phyloP scores from a whole-genome alignment of 2,113 vertebrate species.

The Clarias magur region DNA sequence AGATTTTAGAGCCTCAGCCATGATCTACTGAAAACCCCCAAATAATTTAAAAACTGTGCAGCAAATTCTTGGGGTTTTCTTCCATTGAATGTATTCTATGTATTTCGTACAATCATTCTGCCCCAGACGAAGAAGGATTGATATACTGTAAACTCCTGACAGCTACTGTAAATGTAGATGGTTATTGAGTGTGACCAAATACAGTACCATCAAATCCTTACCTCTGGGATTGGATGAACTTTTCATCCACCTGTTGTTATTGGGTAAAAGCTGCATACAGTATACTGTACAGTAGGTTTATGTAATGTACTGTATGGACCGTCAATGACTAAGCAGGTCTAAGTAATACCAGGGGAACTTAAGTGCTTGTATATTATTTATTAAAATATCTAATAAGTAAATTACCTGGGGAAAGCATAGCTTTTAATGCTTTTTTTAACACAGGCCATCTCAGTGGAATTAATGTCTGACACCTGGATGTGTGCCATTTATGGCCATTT shows the following conservation, averaged over 20 bases:
- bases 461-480: neutral
- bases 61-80: too few relatives aligned
- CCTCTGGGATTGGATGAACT: neutral
- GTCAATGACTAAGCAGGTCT: neutral
- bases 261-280: neutral
- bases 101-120: too few relatives aligned
- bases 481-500: neutral
- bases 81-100: too few relatives aligned
- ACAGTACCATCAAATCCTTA: neutral
- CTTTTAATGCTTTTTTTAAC: neutral
- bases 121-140: too few relatives aligned
- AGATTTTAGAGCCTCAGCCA: too few relatives aligned
- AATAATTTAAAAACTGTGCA: too few relatives aligned
- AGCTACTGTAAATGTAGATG: neutral
- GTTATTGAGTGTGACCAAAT: neutral
- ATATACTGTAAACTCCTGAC: too few relatives aligned
- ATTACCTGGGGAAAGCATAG: neutral
- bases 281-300: neutral
- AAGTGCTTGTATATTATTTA: neutral
- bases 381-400: neutral
- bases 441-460: neutral
- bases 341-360: neutral
- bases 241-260: neutral
- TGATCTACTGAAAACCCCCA: too few relatives aligned
- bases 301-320: neutral